phyloP scores from a whole-genome alignment of 2,113 vertebrate genomes.

The Sinocyclocheilus maitianheensis region DNA sequence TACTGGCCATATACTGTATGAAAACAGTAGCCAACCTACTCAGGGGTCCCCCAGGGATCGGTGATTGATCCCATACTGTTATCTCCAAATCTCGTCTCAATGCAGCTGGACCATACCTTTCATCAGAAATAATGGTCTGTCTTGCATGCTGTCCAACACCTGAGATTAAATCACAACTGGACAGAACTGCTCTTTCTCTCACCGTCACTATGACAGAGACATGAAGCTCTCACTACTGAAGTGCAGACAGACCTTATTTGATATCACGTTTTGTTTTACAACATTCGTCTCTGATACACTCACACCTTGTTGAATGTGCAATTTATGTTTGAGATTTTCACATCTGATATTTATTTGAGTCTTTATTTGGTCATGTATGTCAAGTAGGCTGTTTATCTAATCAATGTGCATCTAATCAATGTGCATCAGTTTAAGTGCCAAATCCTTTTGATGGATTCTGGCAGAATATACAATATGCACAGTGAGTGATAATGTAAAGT shows the following conservation, averaged over 20 bases:
- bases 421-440: neutral
- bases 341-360: neutral
- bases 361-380: neutral
- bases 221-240: neutral
- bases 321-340: neutral
- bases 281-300: neutral
- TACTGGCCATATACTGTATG: neutral
- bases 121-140: constrained; percentile 42
- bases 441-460: neutral
- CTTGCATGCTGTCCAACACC: constrained; percentile 40
- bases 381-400: neutral
- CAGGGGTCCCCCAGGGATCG: constrained; percentile 19
- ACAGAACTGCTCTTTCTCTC: constrained; percentile 13
- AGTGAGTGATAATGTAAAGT: too few relatives aligned
- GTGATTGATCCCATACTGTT: constrained; percentile 38
- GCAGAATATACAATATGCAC: neutral
- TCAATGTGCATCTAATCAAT: neutral
- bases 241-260: neutral
- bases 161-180: constrained; percentile 37
- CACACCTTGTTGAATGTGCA: neutral
- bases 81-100: constrained; percentile 37
- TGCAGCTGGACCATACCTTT: constrained; percentile 25
- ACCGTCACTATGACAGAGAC: constrained; percentile 5
- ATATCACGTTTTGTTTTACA: neutral
- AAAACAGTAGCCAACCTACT: neutral